A percentile compares a stretch with the other conserved stretches of the same genome.
Conservation (phyloP, 2,113 vertebrate species). For the Gobio gobio region DNA sequence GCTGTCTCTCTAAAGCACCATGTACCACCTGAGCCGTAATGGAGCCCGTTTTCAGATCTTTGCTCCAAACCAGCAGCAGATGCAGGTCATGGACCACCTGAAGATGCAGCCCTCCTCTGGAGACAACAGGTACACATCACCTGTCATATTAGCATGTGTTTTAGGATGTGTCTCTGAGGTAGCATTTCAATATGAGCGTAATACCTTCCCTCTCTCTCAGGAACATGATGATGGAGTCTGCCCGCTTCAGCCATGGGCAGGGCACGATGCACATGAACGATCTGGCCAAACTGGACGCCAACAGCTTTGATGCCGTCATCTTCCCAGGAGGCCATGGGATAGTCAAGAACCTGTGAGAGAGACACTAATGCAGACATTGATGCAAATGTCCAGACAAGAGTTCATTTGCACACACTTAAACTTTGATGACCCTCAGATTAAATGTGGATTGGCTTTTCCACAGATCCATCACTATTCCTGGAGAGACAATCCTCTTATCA, state of each 20-base stretch:
- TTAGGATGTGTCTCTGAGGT: not conserved
- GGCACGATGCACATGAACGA: constrained; percentile 74
- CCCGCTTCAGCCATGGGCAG: constrained; percentile 73
- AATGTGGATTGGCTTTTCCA: not conserved
- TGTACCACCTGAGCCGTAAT: constrained; percentile 78
- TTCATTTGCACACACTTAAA: not conserved
- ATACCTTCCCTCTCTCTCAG: constrained; percentile 50
- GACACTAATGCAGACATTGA: not conserved
- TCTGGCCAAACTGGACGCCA: constrained; percentile 72
- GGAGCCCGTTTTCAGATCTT: constrained; percentile 79
- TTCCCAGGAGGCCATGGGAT: constrained; percentile 77
- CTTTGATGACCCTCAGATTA: constrained; percentile 3
- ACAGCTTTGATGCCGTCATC: constrained; percentile 74
- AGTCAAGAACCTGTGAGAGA: constrained; percentile 76
- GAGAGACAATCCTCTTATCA: constrained; percentile 27
- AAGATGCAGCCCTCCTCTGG: constrained; percentile 70
- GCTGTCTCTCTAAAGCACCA: constrained; percentile 67
- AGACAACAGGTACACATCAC: constrained; percentile 68
- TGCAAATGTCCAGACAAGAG: not conserved
- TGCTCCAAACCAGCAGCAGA: constrained; percentile 78
- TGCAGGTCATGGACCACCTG: constrained; percentile 76
- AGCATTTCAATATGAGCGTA: not conserved
- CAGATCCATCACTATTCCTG: constrained; percentile 41
- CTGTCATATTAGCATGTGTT: not conserved
- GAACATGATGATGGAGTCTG: constrained; percentile 75